Evolutionary conservation across 1,140 invertebrate species (phyloP), one percentile per base, ranked within the genome.

Genomic region (Lysiphlebus fabarum): DNA sequence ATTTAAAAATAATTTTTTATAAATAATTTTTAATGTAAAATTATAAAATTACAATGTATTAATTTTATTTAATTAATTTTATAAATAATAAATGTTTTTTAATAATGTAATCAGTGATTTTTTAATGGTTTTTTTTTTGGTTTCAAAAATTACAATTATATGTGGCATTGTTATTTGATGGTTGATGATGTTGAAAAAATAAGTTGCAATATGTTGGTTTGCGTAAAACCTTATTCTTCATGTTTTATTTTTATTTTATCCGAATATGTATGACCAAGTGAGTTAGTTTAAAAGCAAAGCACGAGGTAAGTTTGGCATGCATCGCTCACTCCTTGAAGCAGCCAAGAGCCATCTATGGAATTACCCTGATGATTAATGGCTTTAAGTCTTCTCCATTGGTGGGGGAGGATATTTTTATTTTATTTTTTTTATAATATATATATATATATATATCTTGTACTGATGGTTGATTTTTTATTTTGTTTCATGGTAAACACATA

Each of bases 291-390:
- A 64, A 64, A 58, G 51, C 62, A 33, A 64, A 47, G 59, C 63
- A 65, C 63, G 67, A 73, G 65, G 66, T 63, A 68, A 74, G 72
- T 70, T 75, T 71, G 75, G 73, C 73, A 75, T 75, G 73, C 72
- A 77, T 72, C 63, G 63, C 63, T 65, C 63, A 62, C 61, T 60
- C 70, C 71, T 76, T 54, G 49, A 58, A 67, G 70, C 70, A 74
- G 70, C 68, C 69, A 67, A 65, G 65, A 71, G 67, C 70, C 72
- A 74, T 75, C 72, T 74, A 75, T 66, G 72, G 71, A 74, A 75
- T 75, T 73, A 68, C 62, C 69, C 63, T 58, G 67, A 75, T 74
- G 71, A 74, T 74, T 75, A 74, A 75, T 75, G 72, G 69, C 58
- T 63, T 44, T 42, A 40, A 14, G 17, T 26, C 17, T 26, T 26